A percentile compares a stretch with the other conserved stretches of the same genome.
These are phyloP conservation scores for Centropus bengalensis DNA, from an alignment of 2,113 vertebrate species.

Conservation along the genomic window DNA sequence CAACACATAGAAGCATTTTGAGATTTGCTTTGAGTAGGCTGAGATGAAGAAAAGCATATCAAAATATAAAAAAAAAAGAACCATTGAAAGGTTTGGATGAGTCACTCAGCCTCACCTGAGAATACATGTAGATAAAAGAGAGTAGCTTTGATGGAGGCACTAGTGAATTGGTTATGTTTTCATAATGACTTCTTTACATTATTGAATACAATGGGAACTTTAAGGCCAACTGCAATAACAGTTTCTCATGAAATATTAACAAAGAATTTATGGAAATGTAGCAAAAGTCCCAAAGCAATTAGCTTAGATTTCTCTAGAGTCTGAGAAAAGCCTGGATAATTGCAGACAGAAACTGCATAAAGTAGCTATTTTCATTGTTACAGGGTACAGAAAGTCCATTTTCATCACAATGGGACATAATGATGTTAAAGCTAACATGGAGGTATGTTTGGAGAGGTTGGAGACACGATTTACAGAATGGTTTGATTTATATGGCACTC, in stretches of 20 bases:
- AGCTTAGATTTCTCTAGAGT: slow-evolving; percentile 83
- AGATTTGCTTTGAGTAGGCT: slow-evolving; percentile 56
- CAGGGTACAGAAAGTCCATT: slow-evolving; percentile 79
- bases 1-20: slow-evolving; percentile 25
- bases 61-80: background rate
- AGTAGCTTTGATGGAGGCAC: slow-evolving; percentile 34
- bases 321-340: slow-evolving; percentile 81
- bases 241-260: slow-evolving; percentile 86
- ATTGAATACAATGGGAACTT: slow-evolving; percentile 81
- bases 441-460: slow-evolving; percentile 70
- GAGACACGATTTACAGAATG: slow-evolving; percentile 63
- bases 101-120: slow-evolving; percentile 65
- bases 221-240: slow-evolving; percentile 79
- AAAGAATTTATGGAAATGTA: slow-evolving; percentile 85
- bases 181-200: slow-evolving; percentile 79
- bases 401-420: slow-evolving; percentile 81
- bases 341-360: slow-evolving; percentile 78
- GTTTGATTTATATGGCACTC: slow-evolving; percentile 70
- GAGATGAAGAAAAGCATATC: slow-evolving; percentile 36
- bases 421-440: slow-evolving; percentile 76
- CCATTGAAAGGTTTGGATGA: slow-evolving; percentile 11
- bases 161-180: slow-evolving; percentile 63
- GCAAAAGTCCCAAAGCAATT: slow-evolving; percentile 84
- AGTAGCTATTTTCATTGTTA: slow-evolving; percentile 83
- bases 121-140: slow-evolving; percentile 60